Evolutionary conservation across 2,113 vertebrate genomes (phyloP).

Genomic region (Suricata suricatta): DNA sequence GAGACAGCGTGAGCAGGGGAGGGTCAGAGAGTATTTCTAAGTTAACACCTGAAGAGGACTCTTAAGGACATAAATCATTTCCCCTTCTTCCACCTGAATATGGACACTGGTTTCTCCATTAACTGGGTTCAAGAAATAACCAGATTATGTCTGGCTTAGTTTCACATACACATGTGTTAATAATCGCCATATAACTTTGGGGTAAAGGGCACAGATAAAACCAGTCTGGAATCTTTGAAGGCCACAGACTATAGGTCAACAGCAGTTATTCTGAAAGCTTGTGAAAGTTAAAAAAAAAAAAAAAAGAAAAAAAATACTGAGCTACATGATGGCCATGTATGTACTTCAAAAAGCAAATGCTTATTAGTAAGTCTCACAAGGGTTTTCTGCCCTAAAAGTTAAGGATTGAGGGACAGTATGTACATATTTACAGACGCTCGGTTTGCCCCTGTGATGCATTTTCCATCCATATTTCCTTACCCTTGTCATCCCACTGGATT

Average conservation of each 20-base stretch:
- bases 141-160: background rate
- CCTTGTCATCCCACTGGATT: background rate
- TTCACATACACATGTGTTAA: background rate
- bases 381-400: background rate
- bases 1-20: too few species aligned
- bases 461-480: background rate
- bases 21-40: background rate
- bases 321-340: background rate
- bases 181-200: background rate
- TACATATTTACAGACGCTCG: background rate
- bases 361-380: background rate
- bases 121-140: background rate
- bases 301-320: background rate
- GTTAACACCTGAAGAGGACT: background rate
- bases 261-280: background rate
- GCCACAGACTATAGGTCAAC: background rate
- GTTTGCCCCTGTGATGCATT: background rate
- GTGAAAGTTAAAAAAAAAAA: background rate
- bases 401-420: background rate
- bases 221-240: background rate
- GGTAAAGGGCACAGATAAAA: conserved; percentile 8
- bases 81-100: background rate
- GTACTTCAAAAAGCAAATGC: background rate
- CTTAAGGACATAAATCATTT: background rate
- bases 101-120: background rate